These are phyloP conservation scores for Chymomyza costata DNA, from an alignment of 1,140 invertebrate species.

Conservation along the genomic window DNA sequence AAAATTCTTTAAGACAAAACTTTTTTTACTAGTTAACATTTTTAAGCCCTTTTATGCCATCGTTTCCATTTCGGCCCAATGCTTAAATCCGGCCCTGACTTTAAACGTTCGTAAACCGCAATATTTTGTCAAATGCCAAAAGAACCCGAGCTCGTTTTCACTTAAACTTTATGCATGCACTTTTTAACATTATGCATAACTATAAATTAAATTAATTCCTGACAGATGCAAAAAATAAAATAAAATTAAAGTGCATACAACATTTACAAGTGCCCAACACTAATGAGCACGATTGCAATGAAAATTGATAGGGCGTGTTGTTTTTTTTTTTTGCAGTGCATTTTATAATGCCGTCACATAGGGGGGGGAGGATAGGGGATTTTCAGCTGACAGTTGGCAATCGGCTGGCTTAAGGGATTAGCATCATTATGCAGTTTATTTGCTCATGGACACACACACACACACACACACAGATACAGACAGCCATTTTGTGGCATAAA, in stretches of 20 bases:
- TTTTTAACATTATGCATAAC: conserved; percentile 6
- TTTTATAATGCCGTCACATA: too few species aligned
- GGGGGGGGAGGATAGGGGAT: too few species aligned
- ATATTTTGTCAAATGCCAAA: conserved; percentile 52
- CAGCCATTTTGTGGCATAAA: conserved; percentile 19
- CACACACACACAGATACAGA: conserved; percentile 1
- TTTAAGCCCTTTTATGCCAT: too few species aligned
- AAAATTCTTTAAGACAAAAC: too few species aligned
- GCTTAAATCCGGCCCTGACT: too few species aligned
- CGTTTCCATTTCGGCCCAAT: too few species aligned
- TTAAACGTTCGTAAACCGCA: conserved; percentile 38
- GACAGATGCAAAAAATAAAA: conserved; percentile 11
- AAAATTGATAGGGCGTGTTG: conserved; percentile 60
- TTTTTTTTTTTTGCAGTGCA: neutral
- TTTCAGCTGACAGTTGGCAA: too few species aligned
- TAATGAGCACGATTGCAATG: conserved; percentile 66
- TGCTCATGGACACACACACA: conserved; percentile 22
- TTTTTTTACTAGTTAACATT: too few species aligned
- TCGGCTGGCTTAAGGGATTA: conserved; percentile 62
- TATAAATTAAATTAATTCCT: conserved; percentile 50
- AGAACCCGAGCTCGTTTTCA: conserved; percentile 4
- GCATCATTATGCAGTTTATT: conserved; percentile 69
- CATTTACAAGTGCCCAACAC: conserved; percentile 54
- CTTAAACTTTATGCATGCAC: neutral
- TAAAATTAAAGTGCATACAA: too few species aligned